phyloP scores from a whole-genome alignment of 1,140 invertebrate species.

The Heterodera carotae region DNA sequence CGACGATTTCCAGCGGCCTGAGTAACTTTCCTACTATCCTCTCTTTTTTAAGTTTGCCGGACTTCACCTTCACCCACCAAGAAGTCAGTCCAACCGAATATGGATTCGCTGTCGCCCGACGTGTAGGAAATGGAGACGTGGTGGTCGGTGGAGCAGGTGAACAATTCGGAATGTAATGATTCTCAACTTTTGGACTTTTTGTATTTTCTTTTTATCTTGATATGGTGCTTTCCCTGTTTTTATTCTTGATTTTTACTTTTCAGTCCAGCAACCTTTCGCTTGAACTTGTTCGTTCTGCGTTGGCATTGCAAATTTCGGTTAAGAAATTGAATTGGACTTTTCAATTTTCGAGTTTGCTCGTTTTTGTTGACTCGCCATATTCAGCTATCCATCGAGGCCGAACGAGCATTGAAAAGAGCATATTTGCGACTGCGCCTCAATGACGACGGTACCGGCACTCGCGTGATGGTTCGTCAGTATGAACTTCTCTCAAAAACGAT shows the following conservation, averaged over 20 bases:
- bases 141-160: slow-evolving; percentile 27
- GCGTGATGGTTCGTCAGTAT: slow-evolving; percentile 83
- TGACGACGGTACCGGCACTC: slow-evolving; percentile 76
- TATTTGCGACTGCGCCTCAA: slow-evolving; percentile 76
- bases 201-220: too few species aligned
- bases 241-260: too few species aligned
- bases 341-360: background rate
- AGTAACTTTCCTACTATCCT: too few species aligned
- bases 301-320: background rate
- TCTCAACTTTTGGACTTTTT: too few species aligned
- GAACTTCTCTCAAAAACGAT: slow-evolving; percentile 96
- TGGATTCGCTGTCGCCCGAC: too few species aligned
- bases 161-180: too few species aligned
- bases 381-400: slow-evolving; percentile 75
- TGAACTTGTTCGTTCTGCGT: slow-evolving; percentile 20
- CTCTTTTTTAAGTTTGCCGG: too few species aligned
- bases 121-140: slow-evolving; percentile 22
- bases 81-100: too few species aligned
- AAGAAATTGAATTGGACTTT: too few species aligned
- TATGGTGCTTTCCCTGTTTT: too few species aligned
- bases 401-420: slow-evolving; percentile 81
- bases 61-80: too few species aligned
- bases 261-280: slow-evolving; percentile 15
- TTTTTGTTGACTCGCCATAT: too few species aligned
- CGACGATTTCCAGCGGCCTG: background rate